These are phyloP conservation scores for Thaumetopoea pityocampa DNA, from an alignment of 1,140 invertebrate species.

Conservation along the genomic window DNA sequence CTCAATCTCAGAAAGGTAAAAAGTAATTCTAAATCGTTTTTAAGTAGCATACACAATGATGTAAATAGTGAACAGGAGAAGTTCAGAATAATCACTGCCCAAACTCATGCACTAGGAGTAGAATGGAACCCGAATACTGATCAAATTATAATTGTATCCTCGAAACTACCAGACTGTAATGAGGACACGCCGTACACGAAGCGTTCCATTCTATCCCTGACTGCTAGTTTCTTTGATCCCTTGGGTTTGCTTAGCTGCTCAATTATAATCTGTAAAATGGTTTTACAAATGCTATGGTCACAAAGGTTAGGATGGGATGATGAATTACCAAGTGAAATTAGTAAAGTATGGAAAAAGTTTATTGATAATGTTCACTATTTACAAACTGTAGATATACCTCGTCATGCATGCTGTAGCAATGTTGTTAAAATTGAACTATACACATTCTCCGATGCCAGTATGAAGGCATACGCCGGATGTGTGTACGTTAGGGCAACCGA, in stretches of 20 bases:
- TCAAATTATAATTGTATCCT: not conserved
- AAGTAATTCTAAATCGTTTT: not conserved
- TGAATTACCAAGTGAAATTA: not conserved
- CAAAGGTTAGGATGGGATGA: not conserved
- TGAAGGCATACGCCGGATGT: conserved; percentile 1
- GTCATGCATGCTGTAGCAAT: not conserved
- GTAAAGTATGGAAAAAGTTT: not conserved
- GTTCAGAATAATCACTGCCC: not conserved
- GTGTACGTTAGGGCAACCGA: not conserved
- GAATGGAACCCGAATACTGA: conserved; percentile 5
- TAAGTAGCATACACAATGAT: not conserved
- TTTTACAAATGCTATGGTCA: conserved; percentile 1
- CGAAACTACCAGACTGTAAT: not conserved
- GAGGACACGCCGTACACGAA: not conserved
- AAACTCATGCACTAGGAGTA: not conserved
- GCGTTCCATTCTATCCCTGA: conserved; percentile 3
- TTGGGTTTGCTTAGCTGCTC: not conserved
- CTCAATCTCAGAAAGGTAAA: not conserved
- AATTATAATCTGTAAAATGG: not conserved
- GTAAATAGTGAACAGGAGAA: not conserved
- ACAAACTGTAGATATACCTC: not conserved
- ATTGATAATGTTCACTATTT: conserved; percentile 5
- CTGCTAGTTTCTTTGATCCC: conserved; percentile 1
- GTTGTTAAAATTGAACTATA: not conserved
- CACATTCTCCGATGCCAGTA: conserved; percentile 2